phyloP scores from a whole-genome alignment of 2,888 invertebrate species.

The Agrochola circellaris region DNA sequence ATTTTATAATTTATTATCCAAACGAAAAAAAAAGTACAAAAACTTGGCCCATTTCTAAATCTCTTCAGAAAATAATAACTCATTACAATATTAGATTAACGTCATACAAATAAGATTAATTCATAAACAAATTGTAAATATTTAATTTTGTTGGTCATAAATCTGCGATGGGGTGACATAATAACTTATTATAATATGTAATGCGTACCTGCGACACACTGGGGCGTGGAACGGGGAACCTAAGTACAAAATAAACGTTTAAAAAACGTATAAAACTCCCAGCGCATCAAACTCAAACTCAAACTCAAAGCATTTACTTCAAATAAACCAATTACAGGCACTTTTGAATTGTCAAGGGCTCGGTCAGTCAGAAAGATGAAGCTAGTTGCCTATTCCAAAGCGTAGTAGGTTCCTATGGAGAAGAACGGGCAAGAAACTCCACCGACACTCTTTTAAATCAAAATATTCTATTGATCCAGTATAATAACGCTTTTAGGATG shows the following conservation, averaged over 20 bases:
- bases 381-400: too few species aligned
- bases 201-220: conserved; percentile 62
- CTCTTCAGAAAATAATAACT: conserved; percentile 28
- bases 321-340: too few species aligned
- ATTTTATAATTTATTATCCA: background rate
- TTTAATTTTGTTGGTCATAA: conserved; percentile 75
- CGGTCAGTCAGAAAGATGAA: too few species aligned
- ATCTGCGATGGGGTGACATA: conserved; percentile 71
- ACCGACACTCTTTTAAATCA: too few species aligned
- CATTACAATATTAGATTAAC: conserved; percentile 45
- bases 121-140: conserved; percentile 63
- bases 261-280: too few species aligned
- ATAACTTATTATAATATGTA: conserved; percentile 68
- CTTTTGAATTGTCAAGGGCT: too few species aligned
- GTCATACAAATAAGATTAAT: conserved; percentile 59
- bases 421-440: too few species aligned
- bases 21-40: background rate
- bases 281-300: too few species aligned
- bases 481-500: too few species aligned
- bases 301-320: too few species aligned
- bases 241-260: background rate
- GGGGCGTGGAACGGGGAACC: background rate
- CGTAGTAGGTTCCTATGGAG: too few species aligned
- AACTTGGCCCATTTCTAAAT: conserved; percentile 18
- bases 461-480: too few species aligned